phyloP scores from a whole-genome alignment of 2,113 vertebrate species.

The Dolichotis patagonum region DNA sequence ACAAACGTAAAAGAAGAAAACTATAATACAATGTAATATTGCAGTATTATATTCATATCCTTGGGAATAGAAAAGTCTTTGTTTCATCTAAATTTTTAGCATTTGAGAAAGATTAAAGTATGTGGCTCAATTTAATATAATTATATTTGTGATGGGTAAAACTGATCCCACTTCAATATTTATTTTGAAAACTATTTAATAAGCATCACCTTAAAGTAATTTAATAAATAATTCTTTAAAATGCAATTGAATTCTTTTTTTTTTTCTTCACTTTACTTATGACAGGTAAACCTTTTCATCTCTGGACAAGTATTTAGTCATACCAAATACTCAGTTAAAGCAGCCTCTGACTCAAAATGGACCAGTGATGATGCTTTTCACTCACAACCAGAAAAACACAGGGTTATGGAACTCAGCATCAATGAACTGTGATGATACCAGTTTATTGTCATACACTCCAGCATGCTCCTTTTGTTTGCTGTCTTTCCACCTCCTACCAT shows the following conservation, averaged over 20 bases:
- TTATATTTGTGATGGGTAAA: background rate
- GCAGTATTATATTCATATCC: background rate
- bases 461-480: background rate
- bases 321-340: background rate
- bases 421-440: background rate
- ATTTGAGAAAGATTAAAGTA: background rate
- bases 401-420: background rate
- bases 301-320: background rate
- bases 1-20: background rate
- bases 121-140: background rate
- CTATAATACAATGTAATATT: background rate
- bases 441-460: background rate
- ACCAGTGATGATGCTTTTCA: background rate
- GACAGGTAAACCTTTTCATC: background rate
- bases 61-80: background rate
- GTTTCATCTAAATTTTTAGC: background rate
- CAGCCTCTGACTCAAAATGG: background rate
- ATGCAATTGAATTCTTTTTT: background rate
- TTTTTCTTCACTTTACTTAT: background rate
- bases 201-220: background rate
- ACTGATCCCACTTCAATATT: background rate
- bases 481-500: background rate
- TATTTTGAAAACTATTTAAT: slow-evolving; percentile 30
- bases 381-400: background rate
- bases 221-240: background rate